Evolutionary conservation across 2,888 invertebrate species (phyloP).

Genomic region (Drosophila anomelani): DNA sequence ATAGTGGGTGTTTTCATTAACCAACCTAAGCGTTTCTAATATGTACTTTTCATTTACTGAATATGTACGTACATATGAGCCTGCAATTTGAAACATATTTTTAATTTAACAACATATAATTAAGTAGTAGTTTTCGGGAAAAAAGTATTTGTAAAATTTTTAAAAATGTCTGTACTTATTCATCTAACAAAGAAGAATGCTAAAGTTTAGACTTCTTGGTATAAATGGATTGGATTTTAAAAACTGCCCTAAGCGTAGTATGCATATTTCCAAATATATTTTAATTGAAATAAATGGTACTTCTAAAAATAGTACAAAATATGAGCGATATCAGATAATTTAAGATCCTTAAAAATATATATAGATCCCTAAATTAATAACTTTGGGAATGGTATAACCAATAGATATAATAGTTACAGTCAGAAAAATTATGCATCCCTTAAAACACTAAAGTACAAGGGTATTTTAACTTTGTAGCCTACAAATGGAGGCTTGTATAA

Average conservation of each 20-base stretch:
- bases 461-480: too few relatives aligned
- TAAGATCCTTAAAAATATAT: neutral
- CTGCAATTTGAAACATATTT: conserved; percentile 1
- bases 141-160: too few relatives aligned
- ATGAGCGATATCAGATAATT: too few relatives aligned
- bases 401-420: neutral
- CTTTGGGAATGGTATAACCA: neutral
- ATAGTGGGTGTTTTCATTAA: conserved; percentile 17
- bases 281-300: neutral
- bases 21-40: conserved; percentile 2
- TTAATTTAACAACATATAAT: neutral
- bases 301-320: too few relatives aligned
- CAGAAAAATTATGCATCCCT: neutral
- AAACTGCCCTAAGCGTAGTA: neutral
- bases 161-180: neutral
- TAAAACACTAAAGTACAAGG: neutral
- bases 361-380: neutral
- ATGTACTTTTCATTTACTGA: neutral
- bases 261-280: neutral
- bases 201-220: neutral
- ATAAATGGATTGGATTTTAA: neutral
- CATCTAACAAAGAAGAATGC: neutral
- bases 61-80: neutral
- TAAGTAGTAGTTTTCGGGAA: neutral
- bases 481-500: too few relatives aligned